Evolutionary conservation across 2,113 vertebrate species (phyloP), one percentile per base, ranked within the genome.

Genomic region (Poecilia latipinna): DNA sequence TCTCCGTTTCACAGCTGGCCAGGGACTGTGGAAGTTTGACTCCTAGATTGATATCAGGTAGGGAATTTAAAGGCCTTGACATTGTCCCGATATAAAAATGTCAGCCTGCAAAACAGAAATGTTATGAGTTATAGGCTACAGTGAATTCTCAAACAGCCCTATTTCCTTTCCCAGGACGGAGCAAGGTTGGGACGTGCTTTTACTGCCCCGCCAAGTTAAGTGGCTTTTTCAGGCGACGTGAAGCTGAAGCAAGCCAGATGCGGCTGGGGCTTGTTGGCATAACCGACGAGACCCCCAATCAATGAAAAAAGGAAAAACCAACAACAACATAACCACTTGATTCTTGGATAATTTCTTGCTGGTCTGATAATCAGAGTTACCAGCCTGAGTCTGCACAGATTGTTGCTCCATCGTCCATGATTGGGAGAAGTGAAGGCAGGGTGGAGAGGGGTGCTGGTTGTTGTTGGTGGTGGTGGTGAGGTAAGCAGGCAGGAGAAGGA

Each of bases 11-110:
- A 89, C 77, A 67, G 83, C 77, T 84, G 84, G 74, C n/a, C 70
- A 75, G 82, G 81, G 86, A 81, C 87, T 66, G 78, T 73, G 70
- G 62, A 75, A 87, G 88, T 83, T 79, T 75, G 75, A 73, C 71
- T 71, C 26, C 22, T 28, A 72, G 82, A 90, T 81, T 87, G 85
- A 92, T 90, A 83, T 89, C 79, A 51, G 80, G 54, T 78, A 62
- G 39, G 71, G 83, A 82, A 57, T 77, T 54, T 44, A 64, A 65
- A 79, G 78, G 70, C 82, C 84, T 85, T 89, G 83, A 91, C 88
- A 86, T 84, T 74, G 85, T 85, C 72, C 74, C 68, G 73, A 76
- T 86, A 87, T 91, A 86, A 88, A 91, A 83, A 80, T 70, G 80
- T 83, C 84, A 80, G 70, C 73, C 32, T 29, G 28, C 33, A 29